phyloP scores from a whole-genome alignment of 2,113 vertebrate species.

The Cariama cristata region DNA sequence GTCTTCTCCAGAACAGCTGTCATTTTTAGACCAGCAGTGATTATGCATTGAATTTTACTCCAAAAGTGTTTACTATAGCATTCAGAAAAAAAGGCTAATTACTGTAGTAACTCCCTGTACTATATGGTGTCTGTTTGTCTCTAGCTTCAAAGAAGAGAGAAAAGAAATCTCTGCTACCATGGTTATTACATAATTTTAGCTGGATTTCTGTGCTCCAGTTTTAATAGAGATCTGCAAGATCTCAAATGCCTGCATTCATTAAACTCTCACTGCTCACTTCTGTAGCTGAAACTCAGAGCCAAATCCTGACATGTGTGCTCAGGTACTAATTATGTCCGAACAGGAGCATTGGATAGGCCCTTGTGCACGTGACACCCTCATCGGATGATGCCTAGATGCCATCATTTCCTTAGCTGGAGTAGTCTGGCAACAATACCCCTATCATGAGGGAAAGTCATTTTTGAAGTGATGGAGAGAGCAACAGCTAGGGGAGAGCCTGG shows the following conservation, averaged over 20 bases:
- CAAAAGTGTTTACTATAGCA: conserved; percentile 60
- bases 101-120: conserved; percentile 27
- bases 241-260: background rate
- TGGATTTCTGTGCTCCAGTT: conserved; percentile 2
- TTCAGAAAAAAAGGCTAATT: conserved; percentile 50
- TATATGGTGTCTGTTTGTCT: conserved; percentile 31
- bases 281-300: background rate
- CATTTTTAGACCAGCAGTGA: conserved; percentile 50
- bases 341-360: background rate
- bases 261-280: background rate
- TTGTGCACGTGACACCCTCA: background rate
- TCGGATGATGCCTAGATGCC: background rate
- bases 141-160: conserved; percentile 1
- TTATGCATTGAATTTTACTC: conserved; percentile 55
- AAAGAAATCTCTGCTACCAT: background rate
- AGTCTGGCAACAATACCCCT: accelerated
- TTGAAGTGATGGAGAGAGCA: background rate
- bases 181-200: conserved; percentile 42
- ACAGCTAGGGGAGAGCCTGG: background rate
- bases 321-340: background rate
- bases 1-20: conserved; percentile 51
- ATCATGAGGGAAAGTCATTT: background rate
- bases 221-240: background rate
- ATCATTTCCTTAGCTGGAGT: background rate
- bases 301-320: background rate